These are phyloP conservation scores for Podarcis raffonei DNA, from an alignment of 2,113 vertebrate species.

Conservation along the genomic window DNA sequence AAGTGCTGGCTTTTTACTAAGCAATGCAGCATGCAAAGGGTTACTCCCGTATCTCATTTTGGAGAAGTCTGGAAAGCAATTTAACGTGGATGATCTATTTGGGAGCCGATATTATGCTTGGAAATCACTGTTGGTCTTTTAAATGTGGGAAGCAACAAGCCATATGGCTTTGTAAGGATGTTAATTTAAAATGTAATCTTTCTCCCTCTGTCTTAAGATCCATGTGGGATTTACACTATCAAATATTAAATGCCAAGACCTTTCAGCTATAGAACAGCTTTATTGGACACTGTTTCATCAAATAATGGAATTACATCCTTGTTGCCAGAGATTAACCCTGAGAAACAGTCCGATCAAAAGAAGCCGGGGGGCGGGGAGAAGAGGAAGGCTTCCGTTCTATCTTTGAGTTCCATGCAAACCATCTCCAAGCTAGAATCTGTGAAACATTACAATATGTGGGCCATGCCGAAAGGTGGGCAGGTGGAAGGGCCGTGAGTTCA, in stretches of 20 bases:
- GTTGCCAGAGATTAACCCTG: background rate
- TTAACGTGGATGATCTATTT: fast-evolving
- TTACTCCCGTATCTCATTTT: fast-evolving
- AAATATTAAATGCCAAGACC: conserved; percentile 73
- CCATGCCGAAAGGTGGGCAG: no score
- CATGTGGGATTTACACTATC: conserved; percentile 62
- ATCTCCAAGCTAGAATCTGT: background rate
- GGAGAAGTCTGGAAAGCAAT: background rate
- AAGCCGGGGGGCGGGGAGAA: no score
- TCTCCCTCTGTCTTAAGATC: conserved; percentile 50
- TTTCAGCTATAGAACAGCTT: conserved; percentile 59
- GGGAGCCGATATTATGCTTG: background rate
- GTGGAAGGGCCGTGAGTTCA: no score
- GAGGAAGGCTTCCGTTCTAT: background rate
- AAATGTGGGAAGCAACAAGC: conserved; percentile 25
- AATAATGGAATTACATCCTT: conserved; percentile 52
- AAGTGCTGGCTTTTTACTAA: background rate
- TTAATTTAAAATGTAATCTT: conserved; percentile 67
- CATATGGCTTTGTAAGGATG: conserved; percentile 22
- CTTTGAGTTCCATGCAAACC: background rate
- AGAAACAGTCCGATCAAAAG: background rate
- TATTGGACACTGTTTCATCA: conserved; percentile 59
- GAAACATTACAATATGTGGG: no score
- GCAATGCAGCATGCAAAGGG: fast-evolving
- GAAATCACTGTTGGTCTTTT: conserved; percentile 33